Base-by-base conservation (phyloP, 2,888 invertebrate genomes). In the Octodonta nipae region DNA sequence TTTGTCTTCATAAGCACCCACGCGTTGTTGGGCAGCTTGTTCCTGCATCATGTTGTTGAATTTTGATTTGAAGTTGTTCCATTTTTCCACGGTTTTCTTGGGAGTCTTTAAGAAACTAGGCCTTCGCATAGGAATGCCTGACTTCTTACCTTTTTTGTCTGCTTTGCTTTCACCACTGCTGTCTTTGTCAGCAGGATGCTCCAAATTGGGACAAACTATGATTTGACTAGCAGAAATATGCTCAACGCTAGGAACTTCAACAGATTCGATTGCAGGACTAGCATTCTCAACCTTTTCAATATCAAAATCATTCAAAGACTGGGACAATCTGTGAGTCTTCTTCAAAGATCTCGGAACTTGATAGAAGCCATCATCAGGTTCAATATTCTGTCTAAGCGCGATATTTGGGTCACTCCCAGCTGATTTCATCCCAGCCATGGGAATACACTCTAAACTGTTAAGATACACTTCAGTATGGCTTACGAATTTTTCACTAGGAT, bases 191-290 rank as follows among this genome's bases (percentile, higher is more conserved):
- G 34, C 31, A 15, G 15, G 13, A 7, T 37, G 28, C 22, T 34
- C 15, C 12, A 13, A n/a, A 20, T 26, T 16, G 7, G 26, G 15
- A 6, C 40, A 33, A 28, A 36, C 34, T 15, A 51, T 44, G 3
- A 49, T 38, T 39, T 59, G 60, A 37, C 56, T 59, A 36, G 56
- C 57, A 5, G 60, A 60, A 15, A 61, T 52, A 32, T 60, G 60
- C 33, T 61, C 60, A 28, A 59, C 58, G 36, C 58, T 60, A 4
- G 54, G 51, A 34, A 51, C 43, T n/a, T 47, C 37, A 3, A 56
- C 52, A 16, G 40, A 41, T n/a, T 42, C 30, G 13, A 42, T 30
- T 5, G 34, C 31, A 2, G 27, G 36, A 12, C 28, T 13, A 10
- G 30, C 10, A 8, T 35, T 38, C 17, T 44, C 44, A 20, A 43